Base-by-base conservation (phyloP, 2,888 invertebrate species). In the Hipparchia semele region DNA sequence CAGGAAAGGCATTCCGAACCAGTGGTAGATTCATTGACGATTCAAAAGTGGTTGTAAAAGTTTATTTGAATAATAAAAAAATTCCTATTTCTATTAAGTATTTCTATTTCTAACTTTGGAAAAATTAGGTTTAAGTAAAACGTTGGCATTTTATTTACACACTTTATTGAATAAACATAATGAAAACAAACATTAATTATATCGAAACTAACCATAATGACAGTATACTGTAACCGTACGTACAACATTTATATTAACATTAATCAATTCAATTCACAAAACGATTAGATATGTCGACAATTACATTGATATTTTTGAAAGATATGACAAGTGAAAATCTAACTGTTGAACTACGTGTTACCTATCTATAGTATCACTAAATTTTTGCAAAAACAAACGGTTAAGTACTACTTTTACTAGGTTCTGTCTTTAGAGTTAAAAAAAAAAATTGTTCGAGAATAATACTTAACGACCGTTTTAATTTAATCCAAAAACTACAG, bases 141-240 rank as follows among this genome's bases (percentile, higher is more conserved):
- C 80, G 69, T 33, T 65, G 70, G 70, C 46, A 6, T 71, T 81
- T 89, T 91, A 94, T 94, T 90, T 94, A 94, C 94, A 94, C 94
- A 94, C 94, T 94, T 94, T 94, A 94, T 94, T 94, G 89, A 93
- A 91, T 87, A 89, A 94, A 93, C 92, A 88, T 92, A 94, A 92
- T 91, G 87, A 92, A 94, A 93, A 91, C 90, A 92, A 93, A 92
- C 88, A 89, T 90, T 87, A 84, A 87, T 87, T 86, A 87, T 89
- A 89, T 89, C 84, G 86, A 91, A 92, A 91, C 89, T 82, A 91
- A 90, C 83, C 84, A 87, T 86, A 85, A 87, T 88, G 87, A 89
- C 88, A 91, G 89, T 90, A 90, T 88, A 90, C 88, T 91, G 90
- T 89, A 86, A 91, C 89, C 90, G 86, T 90, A 91, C 90, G 87